These are phyloP conservation scores for Apteryx owenii DNA, from an alignment of 2,113 vertebrate species.

Conservation along the genomic window DNA sequence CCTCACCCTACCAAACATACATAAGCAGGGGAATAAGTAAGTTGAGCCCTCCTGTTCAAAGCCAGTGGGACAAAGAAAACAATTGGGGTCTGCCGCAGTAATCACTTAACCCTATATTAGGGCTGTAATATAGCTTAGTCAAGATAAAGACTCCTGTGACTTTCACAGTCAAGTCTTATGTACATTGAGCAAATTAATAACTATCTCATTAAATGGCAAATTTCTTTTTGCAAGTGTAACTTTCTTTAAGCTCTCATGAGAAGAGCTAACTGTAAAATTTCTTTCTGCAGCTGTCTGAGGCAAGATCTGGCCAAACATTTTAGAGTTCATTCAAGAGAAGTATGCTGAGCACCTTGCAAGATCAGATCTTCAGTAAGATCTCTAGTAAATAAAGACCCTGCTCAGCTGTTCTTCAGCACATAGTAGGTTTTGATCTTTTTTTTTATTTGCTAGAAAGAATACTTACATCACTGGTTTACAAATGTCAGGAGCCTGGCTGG, in stretches of 20 bases:
- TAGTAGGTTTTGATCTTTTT: slow-evolving; percentile 28
- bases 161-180: not conserved
- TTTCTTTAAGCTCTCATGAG: not conserved
- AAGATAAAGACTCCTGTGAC: not conserved
- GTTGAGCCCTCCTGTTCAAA: not conserved
- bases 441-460: not conserved
- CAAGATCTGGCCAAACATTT: not conserved
- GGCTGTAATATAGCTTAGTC: not conserved
- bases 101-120: not conserved
- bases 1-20: fast-evolving
- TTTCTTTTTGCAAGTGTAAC: not conserved
- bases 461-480: not conserved
- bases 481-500: not conserved
- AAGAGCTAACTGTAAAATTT: not conserved
- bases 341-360: not conserved
- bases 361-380: not conserved
- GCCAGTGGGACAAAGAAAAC: not conserved
- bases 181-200: not conserved
- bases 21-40: not conserved
- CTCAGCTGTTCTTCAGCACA: not conserved
- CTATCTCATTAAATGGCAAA: not conserved
- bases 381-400: not conserved
- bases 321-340: fast-evolving
- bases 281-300: not conserved
- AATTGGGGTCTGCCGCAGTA: not conserved